These are phyloP conservation scores for Xenops minutus DNA, from an alignment of 2,797 vertebrate species.

Conservation along the genomic window DNA sequence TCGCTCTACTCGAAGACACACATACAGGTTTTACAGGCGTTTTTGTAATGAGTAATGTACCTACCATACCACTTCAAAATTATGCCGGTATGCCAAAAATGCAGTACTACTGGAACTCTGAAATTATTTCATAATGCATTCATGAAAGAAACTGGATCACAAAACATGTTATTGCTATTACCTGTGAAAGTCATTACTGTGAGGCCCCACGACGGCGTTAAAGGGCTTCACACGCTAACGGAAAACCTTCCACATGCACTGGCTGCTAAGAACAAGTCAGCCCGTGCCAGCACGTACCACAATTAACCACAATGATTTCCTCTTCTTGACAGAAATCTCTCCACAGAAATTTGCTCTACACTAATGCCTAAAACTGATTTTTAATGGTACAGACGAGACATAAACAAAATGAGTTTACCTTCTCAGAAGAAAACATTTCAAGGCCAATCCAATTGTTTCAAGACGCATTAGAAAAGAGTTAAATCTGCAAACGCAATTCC, in stretches of 20 bases:
- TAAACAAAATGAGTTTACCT: neutral
- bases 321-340: neutral
- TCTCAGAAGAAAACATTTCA: neutral
- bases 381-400: neutral
- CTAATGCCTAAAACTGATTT: neutral
- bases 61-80: neutral
- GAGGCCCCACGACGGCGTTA: neutral
- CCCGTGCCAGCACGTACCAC: neutral
- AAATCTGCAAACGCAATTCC: neutral
- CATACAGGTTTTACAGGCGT: neutral
- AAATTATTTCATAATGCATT: neutral
- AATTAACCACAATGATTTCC: constrained; percentile 30
- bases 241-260: constrained; percentile 2
- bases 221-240: neutral
- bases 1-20: neutral
- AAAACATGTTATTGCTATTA: neutral
- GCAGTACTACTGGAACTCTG: neutral
- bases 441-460: neutral
- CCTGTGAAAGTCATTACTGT: constrained; percentile 4
- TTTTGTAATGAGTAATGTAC: neutral
- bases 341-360: neutral
- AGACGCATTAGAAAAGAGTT: neutral
- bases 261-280: neutral
- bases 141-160: neutral
- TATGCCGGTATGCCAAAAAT: neutral